Evolutionary conservation across 2,113 vertebrate genomes (phyloP).

Genomic region (Sciurus niger): DNA sequence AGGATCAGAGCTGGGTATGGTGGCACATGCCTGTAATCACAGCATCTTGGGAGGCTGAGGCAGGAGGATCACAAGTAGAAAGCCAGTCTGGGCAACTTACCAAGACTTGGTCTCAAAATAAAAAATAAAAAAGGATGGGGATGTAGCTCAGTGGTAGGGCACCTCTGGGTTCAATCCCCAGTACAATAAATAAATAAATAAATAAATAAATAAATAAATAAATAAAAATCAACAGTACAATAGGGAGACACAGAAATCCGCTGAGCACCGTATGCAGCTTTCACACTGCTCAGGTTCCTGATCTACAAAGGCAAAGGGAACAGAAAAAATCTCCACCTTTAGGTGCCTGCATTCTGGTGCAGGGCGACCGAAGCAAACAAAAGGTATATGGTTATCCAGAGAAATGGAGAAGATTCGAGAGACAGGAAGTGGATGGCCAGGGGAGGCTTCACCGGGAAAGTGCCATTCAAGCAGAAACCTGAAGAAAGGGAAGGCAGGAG

Average conservation of each 20-base stretch:
- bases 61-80: too few species aligned
- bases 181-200: too few species aligned
- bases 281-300: neutral
- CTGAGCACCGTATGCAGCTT: accelerated
- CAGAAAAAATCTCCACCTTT: neutral
- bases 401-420: neutral
- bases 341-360: neutral
- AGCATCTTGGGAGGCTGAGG: too few species aligned
- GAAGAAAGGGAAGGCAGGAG: neutral
- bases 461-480: neutral
- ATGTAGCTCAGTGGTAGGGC: too few species aligned
- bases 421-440: neutral
- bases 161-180: too few species aligned
- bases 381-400: neutral
- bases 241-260: neutral
- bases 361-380: neutral
- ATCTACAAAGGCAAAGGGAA: neutral
- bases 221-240: too few species aligned
- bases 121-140: too few species aligned
- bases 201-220: too few species aligned
- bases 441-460: neutral
- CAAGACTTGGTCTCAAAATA: too few species aligned
- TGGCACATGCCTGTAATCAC: too few species aligned
- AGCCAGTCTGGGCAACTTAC: too few species aligned
- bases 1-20: neutral